Evolutionary conservation across 2,888 invertebrate species (phyloP), one percentile per base, ranked within the genome.

Genomic region (Dysmachus trigonus): DNA sequence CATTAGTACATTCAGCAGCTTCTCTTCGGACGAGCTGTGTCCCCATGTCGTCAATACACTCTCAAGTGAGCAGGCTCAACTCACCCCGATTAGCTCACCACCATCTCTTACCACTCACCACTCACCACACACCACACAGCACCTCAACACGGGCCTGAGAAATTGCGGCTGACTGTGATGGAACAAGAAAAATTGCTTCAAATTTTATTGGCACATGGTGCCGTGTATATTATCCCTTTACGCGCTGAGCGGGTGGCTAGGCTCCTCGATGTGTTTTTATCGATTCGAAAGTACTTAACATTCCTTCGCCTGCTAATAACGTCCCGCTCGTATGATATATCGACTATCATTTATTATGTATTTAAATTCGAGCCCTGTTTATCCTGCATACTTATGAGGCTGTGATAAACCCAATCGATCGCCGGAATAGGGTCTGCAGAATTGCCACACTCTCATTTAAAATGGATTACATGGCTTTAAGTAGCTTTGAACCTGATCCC

Each of bases 121-220:
- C 47, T 47, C 72, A 30, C 27, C 27, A 18, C 27, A 1, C 72
- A 22, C 0, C 27, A n/a, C 38, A 31, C 8, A 6, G 15, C n/a
- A 22, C 0, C 27, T 33, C 38, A 31, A 31, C 15, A 13, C n/a
- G 5, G 15, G 27, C 33, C 73, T 31, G 7, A 73, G 27, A 33
- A 73, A 62, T 62, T 62, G 62, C 62, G 62, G 62, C 62, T 62
- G 62, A 18, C 27, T 62, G 31, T 73, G 85, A n/a, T 31, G 33
- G 72, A 47, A 85, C 72, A 81, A 84, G 73, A 84, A 86, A 86
- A 84, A 86, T 77, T 51, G 62, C 77, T 53, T 62, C 30, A 84
- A 53, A 76, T 84, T 86, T 86, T 86, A 84, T 86, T 86, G 86
- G 86, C 82, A 82, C 76, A 86, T 77, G 77, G 77, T 84, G 22